Percentiles rank a stretch among this genome's conserved stretches.
phyloP scores from a whole-genome alignment of 2,113 vertebrate species.

The Phyllopteryx taeniolatus region DNA sequence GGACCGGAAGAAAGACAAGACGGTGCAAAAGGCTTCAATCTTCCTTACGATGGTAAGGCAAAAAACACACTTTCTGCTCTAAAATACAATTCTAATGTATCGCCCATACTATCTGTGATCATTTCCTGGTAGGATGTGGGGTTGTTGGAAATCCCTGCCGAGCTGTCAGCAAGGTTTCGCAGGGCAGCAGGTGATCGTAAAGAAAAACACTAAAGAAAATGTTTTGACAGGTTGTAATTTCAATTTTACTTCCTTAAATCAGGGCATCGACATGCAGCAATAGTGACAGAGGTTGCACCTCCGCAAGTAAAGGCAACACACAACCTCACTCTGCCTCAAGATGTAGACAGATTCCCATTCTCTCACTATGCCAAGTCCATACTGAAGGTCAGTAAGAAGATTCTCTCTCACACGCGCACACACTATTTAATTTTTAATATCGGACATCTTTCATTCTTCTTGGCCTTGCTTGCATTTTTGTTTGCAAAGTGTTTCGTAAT shows the following conservation, averaged over 20 bases:
- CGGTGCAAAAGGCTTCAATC: constrained; percentile 29
- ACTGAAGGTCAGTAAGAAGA: constrained; percentile 72
- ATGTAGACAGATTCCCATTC: constrained; percentile 80
- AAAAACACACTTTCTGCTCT: neutral
- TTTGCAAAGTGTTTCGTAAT: too few species aligned
- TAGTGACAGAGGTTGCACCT: constrained; percentile 73
- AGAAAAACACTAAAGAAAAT: neutral
- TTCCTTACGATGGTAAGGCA: constrained; percentile 68
- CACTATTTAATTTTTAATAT: neutral
- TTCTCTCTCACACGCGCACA: neutral
- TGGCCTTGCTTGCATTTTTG: neutral
- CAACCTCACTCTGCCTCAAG: constrained; percentile 70
- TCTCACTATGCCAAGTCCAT: constrained; percentile 78
- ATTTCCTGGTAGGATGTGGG: constrained; percentile 80
- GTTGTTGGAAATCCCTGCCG: constrained; percentile 87
- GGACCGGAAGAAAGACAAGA: constrained; percentile 39
- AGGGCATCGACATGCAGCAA: constrained; percentile 57
- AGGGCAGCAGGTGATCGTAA: constrained; percentile 71
- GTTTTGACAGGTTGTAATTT: constrained; percentile 16
- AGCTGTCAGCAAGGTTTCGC: constrained; percentile 81
- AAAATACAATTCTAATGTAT: neutral
- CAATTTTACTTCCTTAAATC: constrained; percentile 15
- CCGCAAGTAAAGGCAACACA: constrained; percentile 80
- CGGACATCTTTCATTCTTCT: neutral
- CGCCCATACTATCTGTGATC: neutral